phyloP scores from a whole-genome alignment of 2,888 invertebrate genomes.

The Drosophila peninsularis region DNA sequence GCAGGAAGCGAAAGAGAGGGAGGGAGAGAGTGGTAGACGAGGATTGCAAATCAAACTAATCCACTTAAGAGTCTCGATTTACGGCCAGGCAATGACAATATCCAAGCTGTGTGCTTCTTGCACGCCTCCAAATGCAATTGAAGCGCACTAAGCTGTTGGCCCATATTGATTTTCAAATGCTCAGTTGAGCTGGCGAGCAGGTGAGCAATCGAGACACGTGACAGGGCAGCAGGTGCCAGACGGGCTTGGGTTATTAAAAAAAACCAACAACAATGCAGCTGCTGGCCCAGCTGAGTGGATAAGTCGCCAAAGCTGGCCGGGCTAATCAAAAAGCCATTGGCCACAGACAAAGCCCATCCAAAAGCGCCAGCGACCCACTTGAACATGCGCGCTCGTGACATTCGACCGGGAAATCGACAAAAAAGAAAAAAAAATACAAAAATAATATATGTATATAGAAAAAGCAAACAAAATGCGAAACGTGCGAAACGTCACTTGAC shows the following conservation, averaged over 20 bases:
- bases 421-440: slow-evolving; percentile 36
- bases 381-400: slow-evolving; percentile 80
- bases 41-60: slow-evolving; percentile 71
- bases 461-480: slow-evolving; percentile 53
- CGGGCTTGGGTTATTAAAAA: slow-evolving; percentile 16
- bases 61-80: slow-evolving; percentile 75
- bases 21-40: slow-evolving; percentile 18
- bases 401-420: slow-evolving; percentile 73
- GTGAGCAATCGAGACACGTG: slow-evolving; percentile 44
- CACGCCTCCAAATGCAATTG: slow-evolving; percentile 19
- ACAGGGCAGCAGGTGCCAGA: slow-evolving; percentile 34
- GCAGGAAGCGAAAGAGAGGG: slow-evolving; percentile 1
- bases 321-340: slow-evolving; percentile 49
- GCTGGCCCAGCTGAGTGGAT: slow-evolving; percentile 52
- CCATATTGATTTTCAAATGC: slow-evolving; percentile 65
- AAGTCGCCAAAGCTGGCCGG: slow-evolving; percentile 47
- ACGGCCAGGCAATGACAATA: slow-evolving; percentile 47
- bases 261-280: slow-evolving; percentile 25
- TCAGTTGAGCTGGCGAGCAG: slow-evolving; percentile 5
- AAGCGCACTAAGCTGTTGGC: slow-evolving; percentile 56
- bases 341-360: slow-evolving; percentile 11
- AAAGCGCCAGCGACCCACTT: slow-evolving; percentile 64
- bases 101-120: not conserved
- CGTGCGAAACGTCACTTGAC: slow-evolving; percentile 73
- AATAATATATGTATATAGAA: slow-evolving; percentile 10